Evolutionary conservation across 2,113 vertebrate genomes (phyloP).

Genomic region (Ophthalmolycus amberensis): DNA sequence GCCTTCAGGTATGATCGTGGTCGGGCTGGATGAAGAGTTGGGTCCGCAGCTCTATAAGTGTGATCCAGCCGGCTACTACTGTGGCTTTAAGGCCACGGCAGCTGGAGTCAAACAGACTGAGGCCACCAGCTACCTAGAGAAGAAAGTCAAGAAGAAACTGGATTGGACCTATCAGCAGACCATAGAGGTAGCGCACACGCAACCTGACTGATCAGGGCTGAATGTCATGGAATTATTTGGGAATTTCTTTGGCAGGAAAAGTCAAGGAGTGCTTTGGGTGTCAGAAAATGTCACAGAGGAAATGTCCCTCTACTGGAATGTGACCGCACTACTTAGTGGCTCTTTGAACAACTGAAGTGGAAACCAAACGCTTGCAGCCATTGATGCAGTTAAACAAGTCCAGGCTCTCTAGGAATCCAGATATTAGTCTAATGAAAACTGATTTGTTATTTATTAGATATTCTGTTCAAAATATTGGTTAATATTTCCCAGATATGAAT

Average conservation of each 20-base stretch:
- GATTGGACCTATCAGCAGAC: constrained; percentile 95
- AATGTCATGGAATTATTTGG: neutral
- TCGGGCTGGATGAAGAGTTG: constrained; percentile 91
- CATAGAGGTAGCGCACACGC: constrained; percentile 86
- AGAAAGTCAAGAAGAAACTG: constrained; percentile 98
- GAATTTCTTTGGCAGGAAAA: too few species aligned
- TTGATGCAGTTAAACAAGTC: neutral
- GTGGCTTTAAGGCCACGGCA: constrained; percentile 96
- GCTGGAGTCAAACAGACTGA: constrained; percentile 96
- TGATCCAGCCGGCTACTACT: constrained; percentile 96
- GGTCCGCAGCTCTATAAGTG: constrained; percentile 95
- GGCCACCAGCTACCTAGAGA: constrained; percentile 96
- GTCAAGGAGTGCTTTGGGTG: neutral
- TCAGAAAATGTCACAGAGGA: neutral
- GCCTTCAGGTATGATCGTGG: constrained; percentile 91
- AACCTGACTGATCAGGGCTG: neutral
- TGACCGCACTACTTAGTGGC: neutral
- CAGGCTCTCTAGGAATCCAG: neutral
- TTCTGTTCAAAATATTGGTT: neutral
- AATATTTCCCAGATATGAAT: neutral
- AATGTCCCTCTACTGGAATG: neutral
- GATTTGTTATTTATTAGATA: neutral
- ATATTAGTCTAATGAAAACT: neutral
- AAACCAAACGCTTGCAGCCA: neutral
- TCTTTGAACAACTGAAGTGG: neutral